phyloP scores from a whole-genome alignment of 2,797 vertebrate species.

The Poecilia velifera region DNA sequence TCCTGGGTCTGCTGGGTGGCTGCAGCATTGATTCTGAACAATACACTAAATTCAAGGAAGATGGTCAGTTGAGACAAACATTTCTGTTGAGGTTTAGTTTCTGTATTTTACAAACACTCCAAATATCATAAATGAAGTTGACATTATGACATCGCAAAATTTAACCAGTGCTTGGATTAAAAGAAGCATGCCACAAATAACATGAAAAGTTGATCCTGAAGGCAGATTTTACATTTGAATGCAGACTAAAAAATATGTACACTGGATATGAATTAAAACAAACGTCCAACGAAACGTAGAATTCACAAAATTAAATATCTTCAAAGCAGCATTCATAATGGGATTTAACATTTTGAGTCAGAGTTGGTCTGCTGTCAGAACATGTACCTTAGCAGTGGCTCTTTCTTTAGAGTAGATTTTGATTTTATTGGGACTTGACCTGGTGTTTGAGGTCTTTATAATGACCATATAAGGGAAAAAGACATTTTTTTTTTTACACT shows the following conservation, averaged over 20 bases:
- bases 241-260: not conserved
- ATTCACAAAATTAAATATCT: not conserved
- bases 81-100: not conserved
- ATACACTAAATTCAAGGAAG: not conserved
- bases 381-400: constrained; percentile 46
- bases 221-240: not conserved
- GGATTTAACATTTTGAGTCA: not conserved
- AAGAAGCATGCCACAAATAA: not conserved
- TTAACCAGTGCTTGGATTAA: not conserved
- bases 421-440: not conserved
- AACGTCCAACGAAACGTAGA: not conserved
- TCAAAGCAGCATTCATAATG: constrained; percentile 10
- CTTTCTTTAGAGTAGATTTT: constrained; percentile 6
- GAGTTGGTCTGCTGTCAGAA: not conserved
- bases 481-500: not conserved
- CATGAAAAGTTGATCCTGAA: not conserved
- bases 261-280: not conserved
- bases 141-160: not conserved
- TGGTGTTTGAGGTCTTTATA: too few relatives aligned
- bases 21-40: not conserved
- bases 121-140: not conserved
- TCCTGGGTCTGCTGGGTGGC: not conserved
- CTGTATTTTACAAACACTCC: not conserved
- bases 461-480: too few relatives aligned
- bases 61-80: not conserved